phyloP scores from a whole-genome alignment of 2,113 vertebrate genomes.

The Oryzias melastigma region DNA sequence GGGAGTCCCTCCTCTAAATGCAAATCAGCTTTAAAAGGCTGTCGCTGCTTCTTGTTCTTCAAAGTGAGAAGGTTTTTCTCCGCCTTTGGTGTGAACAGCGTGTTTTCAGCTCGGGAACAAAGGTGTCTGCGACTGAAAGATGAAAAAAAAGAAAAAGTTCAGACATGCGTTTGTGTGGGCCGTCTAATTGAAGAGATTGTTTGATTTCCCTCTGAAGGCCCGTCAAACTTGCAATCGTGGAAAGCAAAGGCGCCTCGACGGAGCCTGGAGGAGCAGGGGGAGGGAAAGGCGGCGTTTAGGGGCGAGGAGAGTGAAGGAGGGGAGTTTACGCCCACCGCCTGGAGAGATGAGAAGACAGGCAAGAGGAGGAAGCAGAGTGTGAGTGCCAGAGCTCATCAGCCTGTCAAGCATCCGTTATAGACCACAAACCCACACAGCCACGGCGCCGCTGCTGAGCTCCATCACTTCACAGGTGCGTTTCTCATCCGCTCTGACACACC shows the following conservation, averaged over 20 bases:
- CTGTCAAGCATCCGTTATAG: slow-evolving; percentile 69
- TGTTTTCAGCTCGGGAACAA: slow-evolving; percentile 67
- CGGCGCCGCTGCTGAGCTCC: slow-evolving; percentile 35
- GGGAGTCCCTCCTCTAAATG: slow-evolving; percentile 54
- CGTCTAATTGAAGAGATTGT: slow-evolving; percentile 70
- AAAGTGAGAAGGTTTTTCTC: slow-evolving; percentile 65
- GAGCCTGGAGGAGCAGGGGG: slow-evolving; percentile 27
- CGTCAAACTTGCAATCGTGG: slow-evolving; percentile 59
- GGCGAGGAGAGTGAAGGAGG: slow-evolving; percentile 23
- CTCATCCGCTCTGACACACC: slow-evolving; percentile 23
- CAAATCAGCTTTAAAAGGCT: slow-evolving; percentile 68
- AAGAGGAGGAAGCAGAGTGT: slow-evolving; percentile 53
- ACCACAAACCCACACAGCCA: slow-evolving; percentile 68
- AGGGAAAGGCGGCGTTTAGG: not conserved
- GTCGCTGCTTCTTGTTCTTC: slow-evolving; percentile 56
- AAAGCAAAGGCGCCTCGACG: slow-evolving; percentile 44
- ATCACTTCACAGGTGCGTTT: slow-evolving; percentile 60
- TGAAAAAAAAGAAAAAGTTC: slow-evolving; percentile 60
- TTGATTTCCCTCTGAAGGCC: slow-evolving; percentile 69
- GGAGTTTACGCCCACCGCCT: slow-evolving; percentile 57
- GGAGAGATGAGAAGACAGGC: slow-evolving; percentile 60
- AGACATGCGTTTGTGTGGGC: slow-evolving; percentile 59
- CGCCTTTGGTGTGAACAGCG: slow-evolving; percentile 64
- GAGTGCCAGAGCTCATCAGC: slow-evolving; percentile 50
- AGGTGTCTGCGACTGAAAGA: slow-evolving; percentile 62